A percentile compares a stretch with the other conserved stretches of the same genome.
Conservation (phyloP, 2,888 invertebrate species). For the Cataglyphis altisquamis region DNA sequence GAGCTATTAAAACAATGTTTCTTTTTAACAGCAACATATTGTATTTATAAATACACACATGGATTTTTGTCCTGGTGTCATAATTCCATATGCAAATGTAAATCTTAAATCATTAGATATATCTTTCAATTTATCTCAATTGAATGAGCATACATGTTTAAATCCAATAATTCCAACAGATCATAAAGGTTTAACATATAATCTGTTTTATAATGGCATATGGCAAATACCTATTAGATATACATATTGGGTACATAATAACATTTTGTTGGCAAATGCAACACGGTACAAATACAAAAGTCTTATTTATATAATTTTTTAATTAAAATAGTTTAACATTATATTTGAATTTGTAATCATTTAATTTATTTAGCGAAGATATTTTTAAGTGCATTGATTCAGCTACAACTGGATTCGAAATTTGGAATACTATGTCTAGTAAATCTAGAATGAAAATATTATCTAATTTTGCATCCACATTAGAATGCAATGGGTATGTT, state of each 20-base stretch:
- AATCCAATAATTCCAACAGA: not conserved
- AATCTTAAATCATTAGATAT: not conserved
- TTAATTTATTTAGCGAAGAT: constrained; percentile 13
- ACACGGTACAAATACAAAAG: not conserved
- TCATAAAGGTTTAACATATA: not conserved
- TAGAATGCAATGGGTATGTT: not conserved
- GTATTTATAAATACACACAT: constrained; percentile 9
- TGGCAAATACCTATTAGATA: not conserved
- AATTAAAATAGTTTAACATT: not conserved
- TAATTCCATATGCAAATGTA: not conserved
- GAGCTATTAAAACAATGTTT: not conserved
- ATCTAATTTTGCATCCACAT: not conserved
- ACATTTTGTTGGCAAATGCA: not conserved
- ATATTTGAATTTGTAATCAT: not conserved
- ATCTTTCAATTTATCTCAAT: not conserved
- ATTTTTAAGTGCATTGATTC: not conserved
- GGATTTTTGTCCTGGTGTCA: not conserved
- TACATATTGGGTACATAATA: constrained; percentile 3
- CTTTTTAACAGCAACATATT: constrained; percentile 6
- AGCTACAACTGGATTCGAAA: not conserved
- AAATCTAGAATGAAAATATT: not conserved
- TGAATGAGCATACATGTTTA: not conserved
- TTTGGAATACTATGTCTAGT: not conserved
- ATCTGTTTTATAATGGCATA: constrained; percentile 15
- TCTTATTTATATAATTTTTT: not conserved